A percentile compares a stretch with the other conserved stretches of the same genome.
Conservation (phyloP, 2,888 invertebrate species). For the Gnatocerus cornutus region DNA sequence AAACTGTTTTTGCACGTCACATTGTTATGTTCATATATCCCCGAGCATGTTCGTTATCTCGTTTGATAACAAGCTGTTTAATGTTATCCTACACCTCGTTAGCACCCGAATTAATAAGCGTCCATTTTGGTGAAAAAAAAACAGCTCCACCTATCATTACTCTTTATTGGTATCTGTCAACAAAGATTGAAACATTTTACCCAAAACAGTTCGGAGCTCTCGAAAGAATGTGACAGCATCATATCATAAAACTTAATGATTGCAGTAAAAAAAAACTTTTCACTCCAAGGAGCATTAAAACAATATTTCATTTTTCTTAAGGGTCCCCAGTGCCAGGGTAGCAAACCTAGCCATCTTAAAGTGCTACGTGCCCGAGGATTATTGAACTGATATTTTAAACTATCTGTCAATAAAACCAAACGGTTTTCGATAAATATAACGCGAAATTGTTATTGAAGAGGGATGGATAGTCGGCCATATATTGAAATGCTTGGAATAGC, state of each 20-base stretch:
- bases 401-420: constrained; percentile 67
- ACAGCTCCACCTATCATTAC: neutral
- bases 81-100: constrained; percentile 4
- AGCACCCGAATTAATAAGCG: neutral
- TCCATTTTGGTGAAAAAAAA: neutral
- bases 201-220: constrained; percentile 1
- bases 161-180: constrained; percentile 5
- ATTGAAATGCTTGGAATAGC: constrained; percentile 57
- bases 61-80: neutral
- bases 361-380: constrained; percentile 64
- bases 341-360: constrained; percentile 54
- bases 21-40: no score
- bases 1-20: neutral
- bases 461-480: constrained; percentile 43
- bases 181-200: constrained; percentile 15
- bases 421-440: constrained; percentile 67
- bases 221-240: constrained; percentile 29
- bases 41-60: neutral
- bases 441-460: constrained; percentile 65
- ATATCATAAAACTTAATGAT: constrained; percentile 60
- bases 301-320: constrained; percentile 58
- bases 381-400: constrained; percentile 66
- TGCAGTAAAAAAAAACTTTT: constrained; percentile 58
- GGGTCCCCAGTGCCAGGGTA: constrained; percentile 36
- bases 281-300: constrained; percentile 59